Evolutionary conservation across 2,797 vertebrate species (phyloP).

Genomic region (Petrocephalus schoutedeni): DNA sequence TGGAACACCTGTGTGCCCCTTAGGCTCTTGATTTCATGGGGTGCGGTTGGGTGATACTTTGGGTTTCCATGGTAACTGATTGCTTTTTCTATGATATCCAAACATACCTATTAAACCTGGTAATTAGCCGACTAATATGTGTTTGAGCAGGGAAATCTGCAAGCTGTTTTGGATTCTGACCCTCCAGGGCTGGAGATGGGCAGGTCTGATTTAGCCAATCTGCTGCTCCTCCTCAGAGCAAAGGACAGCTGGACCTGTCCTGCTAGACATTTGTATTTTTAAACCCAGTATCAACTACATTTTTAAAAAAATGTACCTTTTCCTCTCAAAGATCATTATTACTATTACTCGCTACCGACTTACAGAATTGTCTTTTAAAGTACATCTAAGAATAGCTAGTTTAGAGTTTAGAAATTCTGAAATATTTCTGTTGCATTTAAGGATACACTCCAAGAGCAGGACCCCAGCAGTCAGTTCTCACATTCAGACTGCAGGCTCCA

Average conservation of each 20-base stretch:
- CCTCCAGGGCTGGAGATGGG: not conserved
- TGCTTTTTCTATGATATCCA: not conserved
- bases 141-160: no score
- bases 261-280: not conserved
- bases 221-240: not conserved
- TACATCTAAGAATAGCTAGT: not conserved
- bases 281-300: not conserved
- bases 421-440: not conserved
- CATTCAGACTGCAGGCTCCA: not conserved
- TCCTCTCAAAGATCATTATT: not conserved
- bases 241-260: not conserved
- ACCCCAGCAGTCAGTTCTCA: not conserved
- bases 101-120: no score
- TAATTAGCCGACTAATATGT: no score
- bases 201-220: not conserved
- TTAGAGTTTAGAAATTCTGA: not conserved
- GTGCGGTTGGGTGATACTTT: not conserved
- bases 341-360: not conserved
- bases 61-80: not conserved
- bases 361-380: not conserved
- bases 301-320: not conserved
- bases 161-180: no score
- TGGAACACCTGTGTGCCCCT: not conserved
- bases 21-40: not conserved
- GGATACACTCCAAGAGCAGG: not conserved